Evolutionary conservation across 1,140 invertebrate species (phyloP), one percentile per base, ranked within the genome.

Genomic region (Caerostris extrusa): DNA sequence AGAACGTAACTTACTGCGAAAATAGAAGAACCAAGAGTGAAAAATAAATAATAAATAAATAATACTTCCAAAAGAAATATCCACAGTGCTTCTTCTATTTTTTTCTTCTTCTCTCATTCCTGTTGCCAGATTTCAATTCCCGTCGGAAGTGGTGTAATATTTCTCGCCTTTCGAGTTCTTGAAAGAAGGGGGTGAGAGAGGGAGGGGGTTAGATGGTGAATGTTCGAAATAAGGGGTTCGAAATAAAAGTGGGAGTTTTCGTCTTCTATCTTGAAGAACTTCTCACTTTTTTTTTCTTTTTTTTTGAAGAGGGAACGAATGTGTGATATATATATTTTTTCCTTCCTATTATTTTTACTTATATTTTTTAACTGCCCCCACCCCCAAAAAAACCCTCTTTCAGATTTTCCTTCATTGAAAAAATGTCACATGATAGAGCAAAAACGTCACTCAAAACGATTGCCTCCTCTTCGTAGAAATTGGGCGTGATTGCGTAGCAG

Each of bases 81-180:
- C 89, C 56, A 19, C 58, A n/a, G 56, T 82, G 34, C 57, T 61
- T n/a, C n/a, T n/a, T n/a, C n/a, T n/a, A n/a, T n/a, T n/a, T n/a
- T n/a, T n/a, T n/a, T n/a, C 50, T 82, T 91, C 82, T 71, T 58
- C 58, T 34, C 55, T 89, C 50, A 53, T 89, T 91, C 69, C 56
- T 34, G 55, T 91, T 91, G 71, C 89, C 89, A 91, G 89, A 91
- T 91, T 91, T 91, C 89, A 91, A 82, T 91, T 91, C 89, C 89
- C 89, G 61, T 71, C 56, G 87, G 87, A 89, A 89, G 87, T 55
- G 64, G 87, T 89, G 87, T 89, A 89, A 89, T 89, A 89, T 89
- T 89, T 89, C 87, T 89, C 87, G 87, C 87, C 60, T 57, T 89
- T 19, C 64, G 60, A 89, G 87, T 61, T 89, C 53, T 64, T 67